A percentile compares a stretch with the other conserved stretches of the same genome.
Conservation (phyloP, 2,113 vertebrate genomes). For the Campylomormyrus numenius region DNA sequence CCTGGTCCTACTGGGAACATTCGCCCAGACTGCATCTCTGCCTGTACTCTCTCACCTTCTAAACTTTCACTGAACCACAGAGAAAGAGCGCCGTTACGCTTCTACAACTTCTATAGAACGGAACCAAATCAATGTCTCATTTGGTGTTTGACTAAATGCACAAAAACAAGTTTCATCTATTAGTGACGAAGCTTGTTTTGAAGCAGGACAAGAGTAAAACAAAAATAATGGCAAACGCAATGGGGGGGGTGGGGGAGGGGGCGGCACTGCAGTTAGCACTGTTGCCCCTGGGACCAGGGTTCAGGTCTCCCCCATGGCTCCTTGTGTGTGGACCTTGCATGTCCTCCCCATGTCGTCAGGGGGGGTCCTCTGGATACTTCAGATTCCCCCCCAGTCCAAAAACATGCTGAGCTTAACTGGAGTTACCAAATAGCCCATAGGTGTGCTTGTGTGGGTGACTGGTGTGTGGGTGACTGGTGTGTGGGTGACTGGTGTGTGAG, state of each 20-base stretch:
- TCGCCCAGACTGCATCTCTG: background rate
- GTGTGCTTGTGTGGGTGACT: too few species aligned
- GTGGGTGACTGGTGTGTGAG: too few species aligned
- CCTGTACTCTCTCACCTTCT: background rate
- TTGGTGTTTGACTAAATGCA: background rate
- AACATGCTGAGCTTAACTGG: too few species aligned
- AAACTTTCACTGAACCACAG: background rate
- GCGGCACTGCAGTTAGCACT: background rate
- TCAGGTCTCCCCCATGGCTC: background rate
- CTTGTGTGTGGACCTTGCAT: background rate
- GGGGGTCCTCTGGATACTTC: background rate
- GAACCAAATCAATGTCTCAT: background rate
- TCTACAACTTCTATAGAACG: background rate
- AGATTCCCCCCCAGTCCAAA: too few species aligned
- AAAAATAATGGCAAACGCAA: background rate
- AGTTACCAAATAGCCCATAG: too few species aligned
- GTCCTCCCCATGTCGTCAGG: background rate
- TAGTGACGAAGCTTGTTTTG: background rate
- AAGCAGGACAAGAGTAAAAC: background rate
- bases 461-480: too few species aligned
- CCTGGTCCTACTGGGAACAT: background rate
- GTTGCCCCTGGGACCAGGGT: background rate
- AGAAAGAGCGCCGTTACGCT: background rate
- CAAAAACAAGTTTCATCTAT: background rate
- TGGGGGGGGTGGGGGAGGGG: too few species aligned